Base-by-base conservation (phyloP, 2,888 invertebrate species). In the Tetranychus piercei region DNA sequence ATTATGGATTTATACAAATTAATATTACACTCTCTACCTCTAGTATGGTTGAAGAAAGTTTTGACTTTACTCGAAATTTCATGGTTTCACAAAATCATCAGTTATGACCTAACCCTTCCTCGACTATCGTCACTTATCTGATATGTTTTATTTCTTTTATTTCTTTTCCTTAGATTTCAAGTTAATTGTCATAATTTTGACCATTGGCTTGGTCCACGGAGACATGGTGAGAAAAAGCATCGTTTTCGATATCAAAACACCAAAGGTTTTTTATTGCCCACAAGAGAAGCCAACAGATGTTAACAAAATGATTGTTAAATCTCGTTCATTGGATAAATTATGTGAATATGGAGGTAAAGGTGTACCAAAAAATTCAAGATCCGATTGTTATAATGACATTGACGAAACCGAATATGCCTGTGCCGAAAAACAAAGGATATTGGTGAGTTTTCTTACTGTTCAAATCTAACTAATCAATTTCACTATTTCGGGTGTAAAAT, bases 401-500 rank as follows among this genome's bases (percentile, higher is more conserved):
- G 90, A 90, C 81, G 90, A 90, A 82, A 87, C 88, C 43, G 88
- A 88, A 78, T 90, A 87, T 81, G 90, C 90, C 4, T 90, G 90
- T 83, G 89, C 89, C 82, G 90, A 90, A 81, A 90, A 90, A 81
- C 87, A 88, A 81, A 84, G 89, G 81, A 89, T 90, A 80, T 88
- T 89, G 89, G 89, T 89, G 18, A 65, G 43, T 34, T 65, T 34
- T 34, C 34, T 34, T 34, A 34, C 34, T 3, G 34, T 34, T 5
- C 34, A 34, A 34, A 34, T 34, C 5, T 34, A 34, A 34, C 22
- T 2, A 15, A n/a, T 65, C 65, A 18, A 23, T 8, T 71, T 71
- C 9, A 22, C 9, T 74, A 71, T 4, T 71, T 6, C n/a, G n/a
- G 11, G 18, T 15, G 11, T n/a, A 73, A 22, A n/a, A 64, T 22